Conservation (phyloP, 2,113 vertebrate species). For the Xiphorhynchus elegans region DNA sequence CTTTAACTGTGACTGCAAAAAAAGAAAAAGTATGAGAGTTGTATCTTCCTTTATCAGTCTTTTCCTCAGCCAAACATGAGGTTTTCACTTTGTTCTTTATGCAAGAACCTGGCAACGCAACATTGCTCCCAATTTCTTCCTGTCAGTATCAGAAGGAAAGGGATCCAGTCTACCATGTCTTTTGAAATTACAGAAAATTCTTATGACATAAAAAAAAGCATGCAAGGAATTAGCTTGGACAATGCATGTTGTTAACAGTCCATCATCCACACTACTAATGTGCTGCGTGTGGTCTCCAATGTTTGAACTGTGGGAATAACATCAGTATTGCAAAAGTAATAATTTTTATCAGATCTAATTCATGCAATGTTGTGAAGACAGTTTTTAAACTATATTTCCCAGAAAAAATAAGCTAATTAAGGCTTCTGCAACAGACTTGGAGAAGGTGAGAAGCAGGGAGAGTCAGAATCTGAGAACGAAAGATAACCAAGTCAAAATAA, state of each 20-base stretch:
- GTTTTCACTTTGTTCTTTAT: not conserved
- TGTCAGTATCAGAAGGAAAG: not conserved
- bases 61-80: not conserved
- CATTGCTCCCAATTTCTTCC: not conserved
- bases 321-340: not conserved
- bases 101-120: not conserved
- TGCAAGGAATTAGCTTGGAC: not conserved
- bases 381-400: not conserved
- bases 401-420: not conserved
- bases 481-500: conserved; percentile 30
- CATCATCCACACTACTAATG: not conserved
- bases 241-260: not conserved
- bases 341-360: not conserved
- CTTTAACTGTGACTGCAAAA: not conserved
- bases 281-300: fast-evolving
- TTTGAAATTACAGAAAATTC: not conserved
- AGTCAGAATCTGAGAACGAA: conserved; percentile 18
- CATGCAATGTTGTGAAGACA: not conserved
- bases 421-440: not conserved
- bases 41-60: not conserved
- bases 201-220: not conserved
- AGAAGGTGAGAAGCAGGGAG: conserved; percentile 12
- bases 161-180: not conserved
- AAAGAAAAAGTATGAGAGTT: not conserved
- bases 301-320: not conserved